Percentiles rank a stretch among this genome's conserved stretches.
These are phyloP conservation scores for Acipenser oxyrinchus DNA, from an alignment of 2,797 vertebrate genomes.

Conservation along the genomic window DNA sequence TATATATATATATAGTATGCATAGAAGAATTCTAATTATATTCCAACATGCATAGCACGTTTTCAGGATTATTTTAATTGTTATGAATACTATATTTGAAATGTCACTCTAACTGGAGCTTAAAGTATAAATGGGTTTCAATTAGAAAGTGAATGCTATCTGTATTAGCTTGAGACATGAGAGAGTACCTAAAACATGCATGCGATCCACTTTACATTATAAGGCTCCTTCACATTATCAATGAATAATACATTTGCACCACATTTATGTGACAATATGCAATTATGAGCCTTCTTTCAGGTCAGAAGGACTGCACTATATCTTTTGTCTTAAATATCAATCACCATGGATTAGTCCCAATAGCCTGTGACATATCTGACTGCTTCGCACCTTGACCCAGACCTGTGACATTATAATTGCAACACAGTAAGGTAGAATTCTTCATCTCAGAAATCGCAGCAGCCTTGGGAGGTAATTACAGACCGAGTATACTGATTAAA, in stretches of 20 bases:
- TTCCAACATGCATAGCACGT: too few species aligned
- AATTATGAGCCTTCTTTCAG: slow-evolving; percentile 23
- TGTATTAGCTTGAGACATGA: neutral
- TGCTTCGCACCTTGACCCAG: neutral
- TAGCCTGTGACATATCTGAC: neutral
- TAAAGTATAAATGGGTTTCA: neutral
- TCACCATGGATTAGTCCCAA: neutral
- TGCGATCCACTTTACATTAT: slow-evolving; percentile 37
- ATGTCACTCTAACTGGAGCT: too few species aligned
- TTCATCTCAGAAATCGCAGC: neutral
- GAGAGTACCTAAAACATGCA: neutral
- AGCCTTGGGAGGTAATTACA: neutral
- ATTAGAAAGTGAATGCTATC: neutral
- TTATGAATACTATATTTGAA: too few species aligned
- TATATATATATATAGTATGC: too few species aligned
- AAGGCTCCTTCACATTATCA: slow-evolving; percentile 51
- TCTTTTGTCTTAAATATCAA: slow-evolving; percentile 29
- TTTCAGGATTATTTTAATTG: too few species aligned
- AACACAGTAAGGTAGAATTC: neutral
- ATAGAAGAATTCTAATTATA: too few species aligned
- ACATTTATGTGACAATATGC: slow-evolving; percentile 50
- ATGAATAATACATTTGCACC: slow-evolving; percentile 56
- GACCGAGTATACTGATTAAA: neutral
- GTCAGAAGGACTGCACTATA: slow-evolving; percentile 13
- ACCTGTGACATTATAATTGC: slow-evolving; percentile 2